Evolutionary conservation across 1,140 invertebrate genomes (phyloP).

Genomic region (Drosophila mauritiana): DNA sequence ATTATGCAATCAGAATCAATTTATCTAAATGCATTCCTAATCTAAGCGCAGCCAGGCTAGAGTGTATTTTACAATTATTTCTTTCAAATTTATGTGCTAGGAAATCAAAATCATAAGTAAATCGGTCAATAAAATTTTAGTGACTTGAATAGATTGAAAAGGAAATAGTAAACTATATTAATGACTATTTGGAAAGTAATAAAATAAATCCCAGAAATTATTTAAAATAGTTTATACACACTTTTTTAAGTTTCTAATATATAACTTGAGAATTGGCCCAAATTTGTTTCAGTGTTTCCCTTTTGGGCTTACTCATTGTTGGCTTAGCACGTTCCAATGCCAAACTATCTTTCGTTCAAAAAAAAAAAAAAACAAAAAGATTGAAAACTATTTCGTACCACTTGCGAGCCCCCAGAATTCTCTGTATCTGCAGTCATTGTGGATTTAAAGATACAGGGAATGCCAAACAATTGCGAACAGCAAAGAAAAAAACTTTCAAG

Average conservation of each 20-base stretch:
- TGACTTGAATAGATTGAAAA: neutral
- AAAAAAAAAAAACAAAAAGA: conserved; percentile 1
- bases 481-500: conserved; percentile 7
- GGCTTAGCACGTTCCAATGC: conserved; percentile 29
- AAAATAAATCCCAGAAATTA: neutral
- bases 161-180: too few species aligned
- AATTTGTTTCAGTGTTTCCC: conserved; percentile 10
- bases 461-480: conserved; percentile 23
- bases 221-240: too few species aligned
- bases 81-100: conserved; percentile 1
- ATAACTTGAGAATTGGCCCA: too few species aligned
- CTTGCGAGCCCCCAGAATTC: conserved; percentile 25
- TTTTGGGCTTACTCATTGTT: conserved; percentile 31
- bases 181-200: neutral
- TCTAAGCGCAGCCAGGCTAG: neutral
- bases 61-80: conserved; percentile 8
- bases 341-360: conserved; percentile 34
- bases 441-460: conserved; percentile 10
- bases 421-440: conserved; percentile 8
- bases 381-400: conserved; percentile 16
- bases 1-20: conserved; percentile 52
- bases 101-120: neutral
- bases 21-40: conserved; percentile 42
- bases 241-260: too few species aligned
- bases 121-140: neutral